phyloP scores from a whole-genome alignment of 2,113 vertebrate genomes.

The Lucifuga dentata region DNA sequence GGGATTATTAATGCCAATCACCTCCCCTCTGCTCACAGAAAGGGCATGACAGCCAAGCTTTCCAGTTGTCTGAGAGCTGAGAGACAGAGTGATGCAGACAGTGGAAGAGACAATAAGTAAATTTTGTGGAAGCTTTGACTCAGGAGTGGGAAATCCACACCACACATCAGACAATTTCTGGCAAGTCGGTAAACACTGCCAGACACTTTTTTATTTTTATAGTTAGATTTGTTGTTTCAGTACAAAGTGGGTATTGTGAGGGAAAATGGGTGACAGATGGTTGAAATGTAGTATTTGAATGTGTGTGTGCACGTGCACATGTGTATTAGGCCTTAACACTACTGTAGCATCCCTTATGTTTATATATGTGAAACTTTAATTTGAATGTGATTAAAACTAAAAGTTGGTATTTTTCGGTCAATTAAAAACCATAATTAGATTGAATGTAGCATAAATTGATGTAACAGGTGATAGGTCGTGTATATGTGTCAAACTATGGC shows the following conservation, averaged over 20 bases:
- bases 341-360: too few species aligned
- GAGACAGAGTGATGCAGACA: constrained; percentile 26
- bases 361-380: too few species aligned
- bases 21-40: constrained; percentile 20
- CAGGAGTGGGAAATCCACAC: constrained; percentile 22
- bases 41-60: constrained; percentile 7
- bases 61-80: constrained; percentile 10
- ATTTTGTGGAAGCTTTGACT: constrained; percentile 36
- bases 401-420: too few species aligned
- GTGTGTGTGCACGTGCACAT: too few species aligned
- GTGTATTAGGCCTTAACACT: too few species aligned
- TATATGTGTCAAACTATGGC: too few species aligned
- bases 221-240: not conserved
- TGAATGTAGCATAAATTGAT: too few species aligned
- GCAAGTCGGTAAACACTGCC: constrained; percentile 20
- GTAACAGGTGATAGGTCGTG: too few species aligned
- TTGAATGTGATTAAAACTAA: too few species aligned
- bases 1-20: constrained; percentile 59
- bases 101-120: constrained; percentile 15
- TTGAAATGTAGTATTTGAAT: constrained; percentile 4
- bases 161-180: constrained; percentile 15
- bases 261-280: constrained; percentile 6
- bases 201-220: constrained; percentile 33
- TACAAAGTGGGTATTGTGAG: not conserved
- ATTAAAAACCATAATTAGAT: too few species aligned